These are phyloP conservation scores for Acanthosepion lycidas DNA, from an alignment of 2,888 invertebrate genomes.

Conservation along the genomic window DNA sequence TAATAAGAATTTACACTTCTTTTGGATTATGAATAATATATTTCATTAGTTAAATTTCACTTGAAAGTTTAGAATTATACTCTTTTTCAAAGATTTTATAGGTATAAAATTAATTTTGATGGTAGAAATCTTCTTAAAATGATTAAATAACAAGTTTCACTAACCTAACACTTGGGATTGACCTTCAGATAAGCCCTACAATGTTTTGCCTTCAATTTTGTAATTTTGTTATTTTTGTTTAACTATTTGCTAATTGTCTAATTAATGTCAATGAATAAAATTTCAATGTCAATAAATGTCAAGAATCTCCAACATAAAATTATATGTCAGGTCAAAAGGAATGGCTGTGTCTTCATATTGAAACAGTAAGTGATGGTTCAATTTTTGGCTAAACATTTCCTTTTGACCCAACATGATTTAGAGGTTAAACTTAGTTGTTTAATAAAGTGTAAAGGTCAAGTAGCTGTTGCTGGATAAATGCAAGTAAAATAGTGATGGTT, in stretches of 20 bases:
- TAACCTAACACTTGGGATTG: neutral
- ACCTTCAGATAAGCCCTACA: neutral
- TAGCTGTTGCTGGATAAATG: neutral
- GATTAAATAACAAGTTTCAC: neutral
- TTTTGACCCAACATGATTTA: neutral
- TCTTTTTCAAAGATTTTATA: neutral
- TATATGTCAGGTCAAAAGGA: too few species aligned
- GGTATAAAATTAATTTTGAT: too few species aligned
- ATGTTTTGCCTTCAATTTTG: too few species aligned
- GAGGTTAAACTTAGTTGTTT: neutral
- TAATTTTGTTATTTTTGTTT: neutral
- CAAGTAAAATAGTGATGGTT: neutral
- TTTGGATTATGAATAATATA: neutral
- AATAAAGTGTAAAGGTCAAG: neutral
- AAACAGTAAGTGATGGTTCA: neutral
- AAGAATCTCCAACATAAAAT: too few species aligned
- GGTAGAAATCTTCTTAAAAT: neutral
- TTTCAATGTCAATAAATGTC: too few species aligned
- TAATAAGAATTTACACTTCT: neutral
- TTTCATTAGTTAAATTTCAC: neutral
- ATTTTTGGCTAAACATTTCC: neutral
- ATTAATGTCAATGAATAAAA: neutral
- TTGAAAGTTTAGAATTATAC: neutral
- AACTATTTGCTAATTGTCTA: neutral
- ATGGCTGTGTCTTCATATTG: too few species aligned